These are phyloP conservation scores for Trididemnum miniatum DNA, from an alignment of 23 tunicate species.

Conservation along the genomic window DNA sequence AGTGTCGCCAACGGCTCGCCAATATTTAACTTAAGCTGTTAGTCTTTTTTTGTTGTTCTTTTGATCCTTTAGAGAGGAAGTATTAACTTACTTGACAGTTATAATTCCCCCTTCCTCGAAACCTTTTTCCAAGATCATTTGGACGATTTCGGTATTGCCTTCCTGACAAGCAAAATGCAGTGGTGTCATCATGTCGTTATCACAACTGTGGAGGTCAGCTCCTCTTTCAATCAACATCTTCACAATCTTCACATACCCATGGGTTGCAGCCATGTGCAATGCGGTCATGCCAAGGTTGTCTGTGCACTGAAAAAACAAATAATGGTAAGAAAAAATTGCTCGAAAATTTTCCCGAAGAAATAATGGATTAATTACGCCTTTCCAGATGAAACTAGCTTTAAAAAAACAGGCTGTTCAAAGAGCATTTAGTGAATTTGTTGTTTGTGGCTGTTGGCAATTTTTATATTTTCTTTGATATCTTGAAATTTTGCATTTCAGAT, in stretches of 20 bases:
- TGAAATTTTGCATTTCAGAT: no score
- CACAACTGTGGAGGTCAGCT: constrained; percentile 52
- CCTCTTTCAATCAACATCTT: constrained; percentile 58
- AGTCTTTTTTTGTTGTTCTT: background rate
- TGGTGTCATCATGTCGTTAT: constrained; percentile 81
- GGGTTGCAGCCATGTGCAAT: constrained; percentile 85
- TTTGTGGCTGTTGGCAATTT: no score
- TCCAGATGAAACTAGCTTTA: no score
- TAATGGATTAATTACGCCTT: no score
- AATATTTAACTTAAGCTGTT: background rate
- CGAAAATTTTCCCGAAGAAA: no score
- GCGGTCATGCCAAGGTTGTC: constrained; percentile 94
- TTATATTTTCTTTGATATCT: no score
- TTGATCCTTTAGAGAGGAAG: no score
- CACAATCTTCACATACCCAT: constrained; percentile 69
- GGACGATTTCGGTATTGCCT: constrained; percentile 63
- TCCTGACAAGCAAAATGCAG: constrained; percentile 82
- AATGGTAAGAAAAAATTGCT: no score
- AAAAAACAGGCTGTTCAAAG: no score
- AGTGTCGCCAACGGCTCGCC: no score
- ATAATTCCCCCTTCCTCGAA: constrained; percentile 23
- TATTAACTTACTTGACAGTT: constrained; percentile 52
- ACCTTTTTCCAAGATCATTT: constrained; percentile 43
- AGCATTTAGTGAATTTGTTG: no score
- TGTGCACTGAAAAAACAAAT: constrained; percentile 32